These are phyloP conservation scores for Petrocephalus zakoni DNA, from an alignment of 2,113 vertebrate genomes.

Conservation along the genomic window DNA sequence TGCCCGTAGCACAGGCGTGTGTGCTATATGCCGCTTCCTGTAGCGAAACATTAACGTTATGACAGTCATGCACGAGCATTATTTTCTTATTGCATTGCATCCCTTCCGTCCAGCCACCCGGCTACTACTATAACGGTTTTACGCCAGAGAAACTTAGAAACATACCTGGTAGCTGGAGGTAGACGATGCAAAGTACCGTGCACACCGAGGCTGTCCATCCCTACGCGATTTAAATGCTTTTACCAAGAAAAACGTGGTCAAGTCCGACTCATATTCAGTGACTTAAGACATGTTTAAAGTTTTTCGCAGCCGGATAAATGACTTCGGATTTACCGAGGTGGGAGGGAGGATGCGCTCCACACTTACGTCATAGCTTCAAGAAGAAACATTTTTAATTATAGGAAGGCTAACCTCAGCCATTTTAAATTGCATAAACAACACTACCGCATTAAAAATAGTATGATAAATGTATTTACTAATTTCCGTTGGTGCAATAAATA, in stretches of 20 bases:
- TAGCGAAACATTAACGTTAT: background rate
- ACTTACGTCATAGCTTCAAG: slow-evolving; percentile 8
- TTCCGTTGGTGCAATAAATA: background rate
- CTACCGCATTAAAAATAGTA: background rate
- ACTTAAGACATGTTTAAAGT: slow-evolving; percentile 22
- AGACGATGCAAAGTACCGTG: slow-evolving; percentile 38
- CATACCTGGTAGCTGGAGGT: slow-evolving; percentile 56
- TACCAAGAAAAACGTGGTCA: slow-evolving; percentile 42
- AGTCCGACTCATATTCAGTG: slow-evolving; percentile 39
- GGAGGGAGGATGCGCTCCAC: slow-evolving; percentile 7
- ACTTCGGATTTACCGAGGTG: background rate
- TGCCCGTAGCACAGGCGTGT: background rate
- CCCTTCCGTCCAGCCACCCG: background rate
- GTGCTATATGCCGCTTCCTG: too few relatives aligned
- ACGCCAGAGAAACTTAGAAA: slow-evolving; percentile 7
- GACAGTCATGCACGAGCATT: background rate
- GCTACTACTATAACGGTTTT: background rate
- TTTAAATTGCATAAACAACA: background rate
- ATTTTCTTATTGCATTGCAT: background rate
- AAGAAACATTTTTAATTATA: background rate
- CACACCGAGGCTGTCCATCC: slow-evolving; percentile 59
- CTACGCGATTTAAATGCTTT: slow-evolving; percentile 45
- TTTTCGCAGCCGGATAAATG: background rate
- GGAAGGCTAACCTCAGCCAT: background rate
- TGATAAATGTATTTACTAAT: background rate